Evolutionary conservation across 2,797 vertebrate species (phyloP).

Genomic region (Danionella dracula): DNA sequence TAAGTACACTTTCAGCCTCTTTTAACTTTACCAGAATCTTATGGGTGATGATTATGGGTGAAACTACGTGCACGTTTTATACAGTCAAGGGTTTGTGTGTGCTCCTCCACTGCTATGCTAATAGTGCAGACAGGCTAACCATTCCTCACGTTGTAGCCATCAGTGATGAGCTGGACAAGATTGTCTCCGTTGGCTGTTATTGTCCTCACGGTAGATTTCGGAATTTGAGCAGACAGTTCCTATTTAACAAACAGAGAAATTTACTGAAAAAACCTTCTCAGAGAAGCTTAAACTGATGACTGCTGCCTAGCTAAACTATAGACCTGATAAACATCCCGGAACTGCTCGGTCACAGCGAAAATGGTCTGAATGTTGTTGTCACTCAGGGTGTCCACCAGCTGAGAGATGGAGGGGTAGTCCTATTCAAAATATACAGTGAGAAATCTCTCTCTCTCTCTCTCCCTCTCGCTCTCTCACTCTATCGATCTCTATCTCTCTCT

Average conservation of each 20-base stretch:
- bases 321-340: slow-evolving; percentile 90
- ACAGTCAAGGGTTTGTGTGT: too few relatives aligned
- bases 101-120: too few relatives aligned
- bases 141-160: slow-evolving; percentile 96
- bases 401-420: slow-evolving; percentile 96
- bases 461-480: not conserved
- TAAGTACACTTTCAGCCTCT: too few relatives aligned
- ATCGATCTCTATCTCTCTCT: not conserved
- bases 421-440: slow-evolving; percentile 43
- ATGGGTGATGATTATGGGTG: too few relatives aligned
- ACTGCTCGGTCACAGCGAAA: slow-evolving; percentile 92
- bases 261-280: not conserved
- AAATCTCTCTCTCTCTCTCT: not conserved
- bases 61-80: too few relatives aligned
- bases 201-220: slow-evolving; percentile 92
- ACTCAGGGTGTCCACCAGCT: slow-evolving; percentile 93
- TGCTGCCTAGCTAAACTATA: not conserved
- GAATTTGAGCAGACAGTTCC: slow-evolving; percentile 92
- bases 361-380: slow-evolving; percentile 98
- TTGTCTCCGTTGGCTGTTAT: slow-evolving; percentile 93
- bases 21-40: too few relatives aligned
- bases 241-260: slow-evolving; percentile 43
- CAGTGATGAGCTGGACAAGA: slow-evolving; percentile 90
- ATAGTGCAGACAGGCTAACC: too few relatives aligned
- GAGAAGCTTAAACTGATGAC: not conserved